phyloP scores from a whole-genome alignment of 2,888 invertebrate genomes.

The Drosophila planitibia region DNA sequence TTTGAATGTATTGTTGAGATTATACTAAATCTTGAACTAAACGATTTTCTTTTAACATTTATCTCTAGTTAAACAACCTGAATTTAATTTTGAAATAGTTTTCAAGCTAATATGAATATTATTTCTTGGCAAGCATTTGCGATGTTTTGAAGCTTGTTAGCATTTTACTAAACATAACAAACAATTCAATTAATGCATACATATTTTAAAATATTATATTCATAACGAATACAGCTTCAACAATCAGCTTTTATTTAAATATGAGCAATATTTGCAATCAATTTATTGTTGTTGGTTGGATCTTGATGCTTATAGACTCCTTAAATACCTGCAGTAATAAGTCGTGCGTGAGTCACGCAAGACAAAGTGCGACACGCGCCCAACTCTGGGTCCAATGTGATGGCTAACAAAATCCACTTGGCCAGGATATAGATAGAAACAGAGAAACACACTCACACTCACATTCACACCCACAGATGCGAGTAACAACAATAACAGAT shows the following conservation, averaged over 20 bases:
- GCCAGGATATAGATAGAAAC: slow-evolving; percentile 3
- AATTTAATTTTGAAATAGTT: not conserved
- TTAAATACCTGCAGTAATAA: too few species aligned
- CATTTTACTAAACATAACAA: not conserved
- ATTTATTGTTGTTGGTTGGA: not conserved
- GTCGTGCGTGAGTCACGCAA: not conserved
- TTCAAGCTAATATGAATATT: not conserved
- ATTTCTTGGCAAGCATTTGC: not conserved
- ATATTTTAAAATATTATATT: not conserved
- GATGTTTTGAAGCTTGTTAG: not conserved
- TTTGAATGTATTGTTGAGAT: not conserved
- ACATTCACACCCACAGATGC: slow-evolving; percentile 1
- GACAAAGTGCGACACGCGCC: not conserved
- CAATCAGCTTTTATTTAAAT: not conserved
- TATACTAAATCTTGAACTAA: not conserved
- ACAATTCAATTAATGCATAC: not conserved
- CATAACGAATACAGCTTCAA: not conserved
- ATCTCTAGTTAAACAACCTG: not conserved
- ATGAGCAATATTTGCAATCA: not conserved
- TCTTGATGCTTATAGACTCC: not conserved
- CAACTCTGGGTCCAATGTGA: not conserved
- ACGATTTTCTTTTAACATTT: not conserved
- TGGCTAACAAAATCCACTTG: slow-evolving; percentile 35
- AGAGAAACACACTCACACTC: not conserved
- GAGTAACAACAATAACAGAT: slow-evolving; percentile 37